Evolutionary conservation across 1,140 invertebrate species (phyloP).

Genomic region (Drosophila parvula): DNA sequence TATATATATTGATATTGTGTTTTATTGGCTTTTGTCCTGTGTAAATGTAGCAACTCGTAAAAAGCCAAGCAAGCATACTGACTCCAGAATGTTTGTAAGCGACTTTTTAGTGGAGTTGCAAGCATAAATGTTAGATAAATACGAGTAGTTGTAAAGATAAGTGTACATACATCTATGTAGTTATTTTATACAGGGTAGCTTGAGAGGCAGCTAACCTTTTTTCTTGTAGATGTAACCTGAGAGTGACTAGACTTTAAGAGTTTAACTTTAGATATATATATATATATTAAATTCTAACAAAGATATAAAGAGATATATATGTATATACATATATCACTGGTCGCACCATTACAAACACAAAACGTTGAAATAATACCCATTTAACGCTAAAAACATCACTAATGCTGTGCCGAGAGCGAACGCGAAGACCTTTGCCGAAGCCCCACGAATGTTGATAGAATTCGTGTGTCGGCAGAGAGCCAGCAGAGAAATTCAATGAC

Average conservation of each 20-base stretch:
- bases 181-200: constrained; percentile 6
- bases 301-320: no score
- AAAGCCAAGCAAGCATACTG: constrained; percentile 10
- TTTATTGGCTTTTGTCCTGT: constrained; percentile 46
- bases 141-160: constrained; percentile 22
- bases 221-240: constrained; percentile 9
- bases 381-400: no score
- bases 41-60: constrained; percentile 32
- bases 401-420: no score
- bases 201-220: constrained; percentile 1
- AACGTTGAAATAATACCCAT: no score
- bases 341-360: no score
- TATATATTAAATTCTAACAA: neutral
- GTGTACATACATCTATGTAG: constrained; percentile 15
- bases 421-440: no score
- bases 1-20: constrained; percentile 41
- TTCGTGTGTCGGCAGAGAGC: no score
- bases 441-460: no score
- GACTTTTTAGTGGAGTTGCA: constrained; percentile 34
- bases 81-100: constrained; percentile 31
- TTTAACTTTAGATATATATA: neutral
- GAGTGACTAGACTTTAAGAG: neutral
- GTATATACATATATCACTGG: no score
- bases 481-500: no score
- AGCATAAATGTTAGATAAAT: constrained; percentile 40